These are phyloP conservation scores for Pituophis catenifer DNA, from an alignment of 2,113 vertebrate species.

Conservation along the genomic window DNA sequence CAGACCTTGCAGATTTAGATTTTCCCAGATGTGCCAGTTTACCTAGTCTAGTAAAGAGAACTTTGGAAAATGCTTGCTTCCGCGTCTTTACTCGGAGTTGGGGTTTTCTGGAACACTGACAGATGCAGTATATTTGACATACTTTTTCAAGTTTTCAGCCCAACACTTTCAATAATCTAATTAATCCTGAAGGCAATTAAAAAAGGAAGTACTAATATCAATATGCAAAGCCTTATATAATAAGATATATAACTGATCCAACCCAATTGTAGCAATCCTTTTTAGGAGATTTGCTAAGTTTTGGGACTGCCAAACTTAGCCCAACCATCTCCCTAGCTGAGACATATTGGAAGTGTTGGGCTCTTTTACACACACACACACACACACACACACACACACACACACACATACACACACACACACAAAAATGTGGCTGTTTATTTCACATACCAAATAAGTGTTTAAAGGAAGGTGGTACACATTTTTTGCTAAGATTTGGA, in stretches of 20 bases:
- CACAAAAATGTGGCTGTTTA: not conserved
- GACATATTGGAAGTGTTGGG: too few relatives aligned
- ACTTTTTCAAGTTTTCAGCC: not conserved
- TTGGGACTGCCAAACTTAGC: not conserved
- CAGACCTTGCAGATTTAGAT: too few relatives aligned
- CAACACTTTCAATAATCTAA: not conserved
- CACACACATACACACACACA: too few relatives aligned
- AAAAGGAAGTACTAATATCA: not conserved
- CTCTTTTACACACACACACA: not conserved
- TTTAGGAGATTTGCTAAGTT: conserved; percentile 1
- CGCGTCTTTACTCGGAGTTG: too few relatives aligned
- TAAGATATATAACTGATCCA: not conserved
- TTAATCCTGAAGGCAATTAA: not conserved
- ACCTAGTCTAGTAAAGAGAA: too few relatives aligned
- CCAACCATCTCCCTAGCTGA: too few relatives aligned
- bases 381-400: too few relatives aligned
- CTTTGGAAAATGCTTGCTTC: too few relatives aligned
- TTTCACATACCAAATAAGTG: not conserved
- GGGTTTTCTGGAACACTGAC: too few relatives aligned
- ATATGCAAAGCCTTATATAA: not conserved
- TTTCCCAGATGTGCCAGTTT: too few relatives aligned
- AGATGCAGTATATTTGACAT: not conserved
- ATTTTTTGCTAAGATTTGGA: not conserved
- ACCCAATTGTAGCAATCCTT: not conserved
- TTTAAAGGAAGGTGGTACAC: not conserved